phyloP scores from a whole-genome alignment of 2,113 vertebrate species.

The Propithecus coquereli region DNA sequence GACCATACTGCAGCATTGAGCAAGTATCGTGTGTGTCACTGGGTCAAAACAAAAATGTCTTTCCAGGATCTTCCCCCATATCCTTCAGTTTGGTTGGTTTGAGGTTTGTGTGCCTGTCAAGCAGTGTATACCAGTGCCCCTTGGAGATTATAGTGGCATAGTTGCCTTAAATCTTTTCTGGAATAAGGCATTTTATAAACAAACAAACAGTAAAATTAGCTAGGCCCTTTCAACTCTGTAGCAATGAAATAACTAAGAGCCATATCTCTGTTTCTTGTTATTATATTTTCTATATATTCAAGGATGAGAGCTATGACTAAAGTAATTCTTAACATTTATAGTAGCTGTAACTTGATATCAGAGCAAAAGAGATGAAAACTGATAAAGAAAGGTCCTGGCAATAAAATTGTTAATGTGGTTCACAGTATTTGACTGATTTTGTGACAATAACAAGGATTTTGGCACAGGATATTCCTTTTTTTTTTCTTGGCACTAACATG shows the following conservation, averaged over 20 bases:
- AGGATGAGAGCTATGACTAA: not conserved
- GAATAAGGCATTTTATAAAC: not conserved
- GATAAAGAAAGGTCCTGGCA: not conserved
- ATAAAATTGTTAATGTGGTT: not conserved
- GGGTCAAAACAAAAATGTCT: not conserved
- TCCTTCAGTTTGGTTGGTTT: not conserved
- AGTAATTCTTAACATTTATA: not conserved
- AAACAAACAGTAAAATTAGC: not conserved
- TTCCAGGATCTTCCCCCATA: not conserved
- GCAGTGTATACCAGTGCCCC: not conserved
- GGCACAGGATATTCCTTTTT: not conserved
- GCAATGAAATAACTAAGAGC: not conserved
- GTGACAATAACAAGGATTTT: constrained; percentile 6
- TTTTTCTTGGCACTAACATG: not conserved
- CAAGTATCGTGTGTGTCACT: not conserved
- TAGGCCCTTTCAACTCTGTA: not conserved
- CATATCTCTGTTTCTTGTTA: not conserved
- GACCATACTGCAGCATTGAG: not conserved
- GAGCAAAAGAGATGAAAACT: not conserved
- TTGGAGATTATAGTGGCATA: not conserved
- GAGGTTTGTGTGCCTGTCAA: not conserved
- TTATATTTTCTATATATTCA: not conserved
- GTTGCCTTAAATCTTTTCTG: not conserved
- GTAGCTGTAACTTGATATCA: not conserved
- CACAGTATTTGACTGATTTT: not conserved